These are phyloP conservation scores for Clamator glandarius DNA, from an alignment of 2,797 vertebrate genomes.

Conservation along the genomic window DNA sequence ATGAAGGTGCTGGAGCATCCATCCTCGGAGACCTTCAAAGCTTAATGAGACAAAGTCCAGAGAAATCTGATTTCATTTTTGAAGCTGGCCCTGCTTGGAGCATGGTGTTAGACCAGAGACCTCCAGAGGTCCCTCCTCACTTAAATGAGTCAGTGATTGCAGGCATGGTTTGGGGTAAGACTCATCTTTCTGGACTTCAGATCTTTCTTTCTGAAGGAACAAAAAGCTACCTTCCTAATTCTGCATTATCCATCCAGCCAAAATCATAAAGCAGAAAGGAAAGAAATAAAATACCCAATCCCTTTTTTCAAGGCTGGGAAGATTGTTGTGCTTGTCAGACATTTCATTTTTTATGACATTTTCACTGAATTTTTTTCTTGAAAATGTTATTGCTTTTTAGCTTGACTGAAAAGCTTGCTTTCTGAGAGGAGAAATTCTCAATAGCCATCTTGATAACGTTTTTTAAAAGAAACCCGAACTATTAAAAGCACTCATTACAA, in stretches of 20 bases:
- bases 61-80: neutral
- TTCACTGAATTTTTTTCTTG: neutral
- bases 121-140: neutral
- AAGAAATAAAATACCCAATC: slow-evolving; percentile 28
- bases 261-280: slow-evolving; percentile 22
- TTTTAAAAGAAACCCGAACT: neutral
- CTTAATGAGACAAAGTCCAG: neutral
- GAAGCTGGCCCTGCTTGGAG: neutral
- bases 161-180: neutral
- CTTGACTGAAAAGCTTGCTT: slow-evolving; percentile 45
- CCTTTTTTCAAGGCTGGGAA: slow-evolving; percentile 35
- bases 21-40: neutral
- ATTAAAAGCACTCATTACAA: slow-evolving; percentile 45
- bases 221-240: slow-evolving; percentile 34
- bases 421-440: slow-evolving; percentile 28
- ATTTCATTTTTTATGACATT: slow-evolving; percentile 60
- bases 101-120: neutral
- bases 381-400: slow-evolving; percentile 60
- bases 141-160: neutral
- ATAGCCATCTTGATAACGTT: neutral
- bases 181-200: neutral
- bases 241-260: slow-evolving; percentile 20
- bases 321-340: slow-evolving; percentile 64
- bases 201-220: neutral
- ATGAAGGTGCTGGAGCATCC: neutral